Conservation (phyloP, 2,113 vertebrate genomes). For the Pachycephala philippinensis region DNA sequence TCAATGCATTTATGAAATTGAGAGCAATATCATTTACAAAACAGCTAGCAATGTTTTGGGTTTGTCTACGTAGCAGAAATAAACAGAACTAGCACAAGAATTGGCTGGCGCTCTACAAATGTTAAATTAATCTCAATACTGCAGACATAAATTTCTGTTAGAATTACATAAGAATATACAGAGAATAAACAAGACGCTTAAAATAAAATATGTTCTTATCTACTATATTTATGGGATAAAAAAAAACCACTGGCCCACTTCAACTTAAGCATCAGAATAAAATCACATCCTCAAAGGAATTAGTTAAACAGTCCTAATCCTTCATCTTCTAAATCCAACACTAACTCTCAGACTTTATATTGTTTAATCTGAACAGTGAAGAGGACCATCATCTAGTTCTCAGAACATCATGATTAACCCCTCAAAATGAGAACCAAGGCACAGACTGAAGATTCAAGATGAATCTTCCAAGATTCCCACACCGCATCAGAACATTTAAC, state of each 20-base stretch:
- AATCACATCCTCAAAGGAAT: slow-evolving; percentile 36
- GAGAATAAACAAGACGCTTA: not conserved
- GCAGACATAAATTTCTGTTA: not conserved
- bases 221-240: not conserved
- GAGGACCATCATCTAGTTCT: not conserved
- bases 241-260: not conserved
- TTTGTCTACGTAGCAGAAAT: not conserved
- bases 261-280: slow-evolving; percentile 20
- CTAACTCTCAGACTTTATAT: not conserved
- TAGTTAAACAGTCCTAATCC: slow-evolving; percentile 21
- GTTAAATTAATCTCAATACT: not conserved
- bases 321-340: slow-evolving; percentile 46
- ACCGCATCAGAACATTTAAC: not conserved
- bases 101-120: not conserved
- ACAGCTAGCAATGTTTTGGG: not conserved
- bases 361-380: slow-evolving; percentile 25
- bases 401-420: not conserved
- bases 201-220: not conserved
- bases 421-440: not conserved
- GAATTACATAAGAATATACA: not conserved
- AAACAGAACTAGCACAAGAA: not conserved
- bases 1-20: not conserved
- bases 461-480: not conserved
- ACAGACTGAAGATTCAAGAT: not conserved
- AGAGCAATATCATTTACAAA: not conserved